A percentile compares a stretch with the other conserved stretches of the same genome.
Conservation (phyloP, 2,888 invertebrate genomes). For the Dicyrtomina minuta region DNA sequence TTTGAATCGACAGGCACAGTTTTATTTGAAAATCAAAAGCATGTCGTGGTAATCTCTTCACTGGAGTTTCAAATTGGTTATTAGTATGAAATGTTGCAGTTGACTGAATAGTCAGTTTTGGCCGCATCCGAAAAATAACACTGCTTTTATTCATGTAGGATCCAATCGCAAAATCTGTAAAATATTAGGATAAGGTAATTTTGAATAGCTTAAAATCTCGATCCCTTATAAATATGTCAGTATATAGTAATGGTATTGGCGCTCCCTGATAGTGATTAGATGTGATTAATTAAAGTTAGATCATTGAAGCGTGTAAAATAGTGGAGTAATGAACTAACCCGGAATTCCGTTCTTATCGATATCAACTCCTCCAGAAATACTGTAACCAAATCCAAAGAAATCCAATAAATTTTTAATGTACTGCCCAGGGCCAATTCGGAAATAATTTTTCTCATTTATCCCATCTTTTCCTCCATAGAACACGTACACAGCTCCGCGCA, state of each 20-base stretch:
- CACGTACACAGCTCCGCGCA: constrained; percentile 65
- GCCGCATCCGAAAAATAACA: constrained; percentile 60
- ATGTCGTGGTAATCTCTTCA: too few species aligned
- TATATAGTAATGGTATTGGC: neutral
- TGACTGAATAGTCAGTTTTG: constrained; percentile 54
- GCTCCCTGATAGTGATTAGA: too few species aligned
- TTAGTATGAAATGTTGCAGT: constrained; percentile 18
- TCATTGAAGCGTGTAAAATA: too few species aligned
- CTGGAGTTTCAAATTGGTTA: too few species aligned
- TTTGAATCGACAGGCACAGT: too few species aligned
- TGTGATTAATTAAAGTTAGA: too few species aligned
- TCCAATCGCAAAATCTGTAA: constrained; percentile 64
- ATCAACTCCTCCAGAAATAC: constrained; percentile 64
- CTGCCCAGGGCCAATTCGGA: constrained; percentile 55
- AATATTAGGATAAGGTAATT: too few species aligned
- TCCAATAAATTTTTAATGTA: constrained; percentile 54
- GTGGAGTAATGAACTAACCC: constrained; percentile 57
- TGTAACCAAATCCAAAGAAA: constrained; percentile 61
- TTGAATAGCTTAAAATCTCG: too few species aligned
- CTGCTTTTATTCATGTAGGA: constrained; percentile 62
- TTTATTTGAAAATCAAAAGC: too few species aligned
- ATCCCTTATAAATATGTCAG: too few species aligned
- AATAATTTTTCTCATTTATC: constrained; percentile 58
- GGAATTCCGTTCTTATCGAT: constrained; percentile 64
- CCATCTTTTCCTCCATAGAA: constrained; percentile 63